phyloP scores from a whole-genome alignment of 2,888 invertebrate genomes.

The Andrena marginata region DNA sequence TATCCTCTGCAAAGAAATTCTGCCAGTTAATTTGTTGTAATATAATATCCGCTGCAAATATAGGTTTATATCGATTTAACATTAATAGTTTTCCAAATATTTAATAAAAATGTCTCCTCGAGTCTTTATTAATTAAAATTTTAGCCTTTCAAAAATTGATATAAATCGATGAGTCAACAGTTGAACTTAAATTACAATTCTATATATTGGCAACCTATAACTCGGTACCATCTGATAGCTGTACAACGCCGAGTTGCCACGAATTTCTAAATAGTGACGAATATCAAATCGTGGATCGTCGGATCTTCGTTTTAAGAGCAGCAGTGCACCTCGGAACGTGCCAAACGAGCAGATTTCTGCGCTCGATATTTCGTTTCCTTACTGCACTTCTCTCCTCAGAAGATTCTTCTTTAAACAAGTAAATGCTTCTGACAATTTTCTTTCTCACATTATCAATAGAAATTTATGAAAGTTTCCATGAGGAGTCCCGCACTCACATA shows the following conservation, averaged over 20 bases:
- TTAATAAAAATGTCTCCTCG: neutral
- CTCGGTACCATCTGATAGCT: neutral
- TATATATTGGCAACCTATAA: no score
- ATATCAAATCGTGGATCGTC: slow-evolving; percentile 10
- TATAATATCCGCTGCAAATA: neutral
- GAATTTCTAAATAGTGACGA: slow-evolving; percentile 34
- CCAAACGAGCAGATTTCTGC: slow-evolving; percentile 49
- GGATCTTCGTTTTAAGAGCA: slow-evolving; percentile 11
- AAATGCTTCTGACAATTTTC: slow-evolving; percentile 18
- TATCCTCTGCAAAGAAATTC: slow-evolving; percentile 7
- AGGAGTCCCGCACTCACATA: neutral
- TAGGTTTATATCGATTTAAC: neutral
- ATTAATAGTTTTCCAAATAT: neutral
- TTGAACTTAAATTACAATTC: no score
- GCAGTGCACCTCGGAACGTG: slow-evolving; percentile 37
- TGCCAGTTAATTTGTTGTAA: neutral
- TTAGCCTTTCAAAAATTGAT: no score
- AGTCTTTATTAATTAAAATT: neutral
- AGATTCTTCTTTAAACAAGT: slow-evolving; percentile 1
- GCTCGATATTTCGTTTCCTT: slow-evolving; percentile 34
- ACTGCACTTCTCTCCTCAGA: slow-evolving; percentile 21
- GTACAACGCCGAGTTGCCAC: slow-evolving; percentile 19
- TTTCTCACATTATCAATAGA: neutral
- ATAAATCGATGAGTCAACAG: no score
- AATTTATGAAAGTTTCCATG: neutral